Base-by-base conservation (phyloP, 2,113 vertebrate species). In the Charadrius vociferus region DNA sequence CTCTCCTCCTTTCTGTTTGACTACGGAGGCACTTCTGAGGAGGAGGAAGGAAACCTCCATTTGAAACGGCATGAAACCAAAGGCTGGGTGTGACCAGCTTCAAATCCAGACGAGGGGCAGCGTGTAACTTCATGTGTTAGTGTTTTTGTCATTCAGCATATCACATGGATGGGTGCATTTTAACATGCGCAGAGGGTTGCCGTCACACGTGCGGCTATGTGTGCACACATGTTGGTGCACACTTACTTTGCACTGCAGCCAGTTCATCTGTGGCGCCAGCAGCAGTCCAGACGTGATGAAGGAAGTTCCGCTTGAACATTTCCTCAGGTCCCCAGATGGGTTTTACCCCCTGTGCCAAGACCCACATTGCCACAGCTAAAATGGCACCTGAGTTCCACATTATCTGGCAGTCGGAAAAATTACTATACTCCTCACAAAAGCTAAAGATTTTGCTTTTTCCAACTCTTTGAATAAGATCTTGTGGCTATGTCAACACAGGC, bases 41-140 rank as follows among this genome's bases (percentile, higher is more conserved):
- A 89, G 13, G 34, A 80, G 47, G 45, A 93, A 84, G 63, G 92
- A 91, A 96, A 78, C 43, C 49, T 84, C 79, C 32, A 12, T 66
- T 71, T 86, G 58, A 92, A 94, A 78, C 79, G 0, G 1, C 82
- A 50, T 45, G 58, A 91, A 93, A 80, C 53, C 66, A 30, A 68
- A 63, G 27, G 23, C 78, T 94, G 95, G 90, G 87, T 86, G 95
- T 95, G 82, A 90, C 93, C 71, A 74, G 78, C 81, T 82, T 90
- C 82, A 53, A 74, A 96, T 62, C 32, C 66, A 81, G 81, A 53
- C 79, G 37, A 85, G 58, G 88, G 37, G 15, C 79, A 58, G 53
- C 1, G 0, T 47, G 55, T 47, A 73, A 72, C 32, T 90, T 88
- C 43, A 9, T 59, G 50, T 66, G 39, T 72, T 88, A 14, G 49